phyloP scores from a whole-genome alignment of 2,113 vertebrate species.

The Bombycilla garrulus region DNA sequence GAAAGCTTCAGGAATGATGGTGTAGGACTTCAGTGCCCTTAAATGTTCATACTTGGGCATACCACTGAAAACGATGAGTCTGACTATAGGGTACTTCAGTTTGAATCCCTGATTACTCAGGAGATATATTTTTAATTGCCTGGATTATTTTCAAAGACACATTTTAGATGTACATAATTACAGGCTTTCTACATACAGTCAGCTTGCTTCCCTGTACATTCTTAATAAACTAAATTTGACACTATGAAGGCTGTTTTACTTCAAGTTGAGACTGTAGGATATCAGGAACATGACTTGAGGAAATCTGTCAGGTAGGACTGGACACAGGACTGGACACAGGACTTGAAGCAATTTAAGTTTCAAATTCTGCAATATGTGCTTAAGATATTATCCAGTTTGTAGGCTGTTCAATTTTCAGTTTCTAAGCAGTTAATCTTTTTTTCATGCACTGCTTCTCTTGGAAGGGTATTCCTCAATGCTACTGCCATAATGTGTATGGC shows the following conservation, averaged over 20 bases:
- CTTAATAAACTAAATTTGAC: not conserved
- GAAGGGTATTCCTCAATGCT: not conserved
- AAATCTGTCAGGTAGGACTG: not conserved
- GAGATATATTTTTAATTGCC: too few relatives aligned
- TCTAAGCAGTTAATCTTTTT: not conserved
- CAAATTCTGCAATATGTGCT: not conserved
- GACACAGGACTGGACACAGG: too few relatives aligned
- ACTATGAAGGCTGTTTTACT: not conserved
- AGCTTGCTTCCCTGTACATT: not conserved
- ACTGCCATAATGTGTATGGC: not conserved
- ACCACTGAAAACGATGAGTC: fast-evolving
- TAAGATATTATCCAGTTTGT: not conserved
- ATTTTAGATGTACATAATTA: not conserved
- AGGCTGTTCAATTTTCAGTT: not conserved
- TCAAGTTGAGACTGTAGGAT: not conserved
- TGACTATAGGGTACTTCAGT: not conserved
- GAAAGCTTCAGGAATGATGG: not conserved
- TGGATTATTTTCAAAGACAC: not conserved
- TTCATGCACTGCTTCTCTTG: not conserved
- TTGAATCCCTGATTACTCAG: not conserved
- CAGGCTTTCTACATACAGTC: not conserved
- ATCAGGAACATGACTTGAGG: not conserved
- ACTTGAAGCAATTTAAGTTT: not conserved
- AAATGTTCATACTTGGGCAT: not conserved
- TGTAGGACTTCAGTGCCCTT: not conserved